Conservation (phyloP, 30 jellyfish, hydroid and myxozoan species). For the Hydractinia symbiolongicarpus region DNA sequence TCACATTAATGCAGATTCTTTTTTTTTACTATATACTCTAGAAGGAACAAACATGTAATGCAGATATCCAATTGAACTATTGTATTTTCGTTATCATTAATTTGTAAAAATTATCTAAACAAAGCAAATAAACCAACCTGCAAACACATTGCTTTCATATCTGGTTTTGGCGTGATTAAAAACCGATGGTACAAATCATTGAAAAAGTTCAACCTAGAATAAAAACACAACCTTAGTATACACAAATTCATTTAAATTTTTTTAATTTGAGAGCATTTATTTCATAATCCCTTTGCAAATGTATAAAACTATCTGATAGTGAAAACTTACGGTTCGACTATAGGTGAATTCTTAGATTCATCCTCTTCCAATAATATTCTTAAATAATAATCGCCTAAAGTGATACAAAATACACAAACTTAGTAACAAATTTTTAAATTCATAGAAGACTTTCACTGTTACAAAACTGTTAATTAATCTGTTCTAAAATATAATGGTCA, state of each 20-base stretch:
- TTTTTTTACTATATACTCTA: too few species aligned
- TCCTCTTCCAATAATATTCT: slow-evolving; percentile 85
- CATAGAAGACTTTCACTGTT: neutral
- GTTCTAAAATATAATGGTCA: neutral
- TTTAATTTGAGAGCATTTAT: neutral
- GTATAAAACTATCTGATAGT: too few species aligned
- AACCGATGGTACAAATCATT: slow-evolving; percentile 92
- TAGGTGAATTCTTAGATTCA: slow-evolving; percentile 62
- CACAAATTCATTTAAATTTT: neutral
- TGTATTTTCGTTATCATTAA: too few species aligned
- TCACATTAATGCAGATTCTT: too few species aligned
- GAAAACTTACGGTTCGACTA: slow-evolving; percentile 70
- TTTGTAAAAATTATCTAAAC: too few species aligned
- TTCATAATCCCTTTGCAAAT: neutral
- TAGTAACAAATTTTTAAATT: neutral
- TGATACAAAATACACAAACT: neutral
- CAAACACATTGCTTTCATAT: slow-evolving; percentile 93
- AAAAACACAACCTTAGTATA: neutral
- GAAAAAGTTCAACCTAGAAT: slow-evolving; percentile 63
- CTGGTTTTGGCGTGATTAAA: slow-evolving; percentile 79
- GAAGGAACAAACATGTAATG: too few species aligned
- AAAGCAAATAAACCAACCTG: slow-evolving; percentile 41
- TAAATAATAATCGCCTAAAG: slow-evolving; percentile 79
- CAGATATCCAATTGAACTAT: too few species aligned
- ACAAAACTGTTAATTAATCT: neutral